These are phyloP conservation scores for Drosophila diplacantha DNA, from an alignment of 2,888 invertebrate species.

Conservation along the genomic window DNA sequence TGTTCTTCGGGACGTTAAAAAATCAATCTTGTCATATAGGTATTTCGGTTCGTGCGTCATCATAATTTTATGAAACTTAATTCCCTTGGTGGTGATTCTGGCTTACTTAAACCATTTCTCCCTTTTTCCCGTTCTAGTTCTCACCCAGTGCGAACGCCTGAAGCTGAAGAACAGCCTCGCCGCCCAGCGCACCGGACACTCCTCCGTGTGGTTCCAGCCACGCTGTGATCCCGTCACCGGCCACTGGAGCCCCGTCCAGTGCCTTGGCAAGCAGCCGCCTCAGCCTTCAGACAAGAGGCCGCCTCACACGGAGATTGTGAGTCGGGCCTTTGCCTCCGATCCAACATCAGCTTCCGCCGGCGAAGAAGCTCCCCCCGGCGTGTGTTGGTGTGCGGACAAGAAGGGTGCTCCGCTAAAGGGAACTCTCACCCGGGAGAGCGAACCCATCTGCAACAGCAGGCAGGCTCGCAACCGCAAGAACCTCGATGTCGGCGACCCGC, in stretches of 20 bases:
- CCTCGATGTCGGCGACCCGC: conserved; percentile 75
- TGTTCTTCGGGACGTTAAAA: too few species aligned
- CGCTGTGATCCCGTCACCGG: conserved; percentile 85
- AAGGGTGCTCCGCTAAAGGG: conserved; percentile 90
- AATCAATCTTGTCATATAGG: too few species aligned
- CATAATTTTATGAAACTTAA: too few species aligned
- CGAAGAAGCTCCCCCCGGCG: conserved; percentile 80
- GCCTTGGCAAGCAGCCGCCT: conserved; percentile 81
- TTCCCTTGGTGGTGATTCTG: too few species aligned
- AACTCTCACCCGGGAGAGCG: conserved; percentile 85
- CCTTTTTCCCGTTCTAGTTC: conserved; percentile 77
- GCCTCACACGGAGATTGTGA: conserved; percentile 50
- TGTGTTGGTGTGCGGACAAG: conserved; percentile 92
- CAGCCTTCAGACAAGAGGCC: conserved; percentile 56
- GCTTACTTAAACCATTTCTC: background rate
- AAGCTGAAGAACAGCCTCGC: conserved; percentile 87
- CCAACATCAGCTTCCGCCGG: conserved; percentile 8
- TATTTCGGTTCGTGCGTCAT: too few species aligned
- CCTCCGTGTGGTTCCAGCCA: conserved; percentile 82
- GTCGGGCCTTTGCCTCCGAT: conserved; percentile 56
- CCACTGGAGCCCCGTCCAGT: conserved; percentile 89
- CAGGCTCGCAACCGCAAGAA: conserved; percentile 83
- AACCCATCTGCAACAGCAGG: conserved; percentile 88
- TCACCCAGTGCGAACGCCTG: conserved; percentile 89
- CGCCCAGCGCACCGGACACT: conserved; percentile 81